A percentile compares a stretch with the other conserved stretches of the same genome.
Evolutionary conservation across 2,888 invertebrate genomes (phyloP).

Genomic region (Cataglyphis livida): DNA sequence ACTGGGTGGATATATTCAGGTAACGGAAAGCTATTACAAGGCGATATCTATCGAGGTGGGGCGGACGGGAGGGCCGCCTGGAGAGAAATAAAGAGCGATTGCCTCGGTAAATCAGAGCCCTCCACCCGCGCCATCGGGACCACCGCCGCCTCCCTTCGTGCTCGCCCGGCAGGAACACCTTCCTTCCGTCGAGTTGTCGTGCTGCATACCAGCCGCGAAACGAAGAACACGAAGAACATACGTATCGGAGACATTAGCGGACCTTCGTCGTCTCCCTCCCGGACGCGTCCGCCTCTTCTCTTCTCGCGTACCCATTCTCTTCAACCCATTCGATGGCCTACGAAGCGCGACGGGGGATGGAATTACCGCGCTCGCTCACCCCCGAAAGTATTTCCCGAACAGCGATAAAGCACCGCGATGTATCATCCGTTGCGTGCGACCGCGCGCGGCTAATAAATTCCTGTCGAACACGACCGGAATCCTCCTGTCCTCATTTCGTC

Average conservation of each 20-base stretch:
- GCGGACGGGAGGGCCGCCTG: conserved; percentile 84
- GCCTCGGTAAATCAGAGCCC: conserved; percentile 85
- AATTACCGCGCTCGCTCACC: conserved; percentile 66
- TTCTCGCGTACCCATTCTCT: conserved; percentile 50
- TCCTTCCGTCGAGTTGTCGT: conserved; percentile 66
- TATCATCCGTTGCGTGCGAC: conserved; percentile 71
- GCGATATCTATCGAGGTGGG: conserved; percentile 85
- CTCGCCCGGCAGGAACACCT: conserved; percentile 62
- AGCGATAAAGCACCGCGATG: conserved; percentile 74
- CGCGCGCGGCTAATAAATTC: conserved; percentile 69
- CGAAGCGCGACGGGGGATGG: conserved; percentile 56
- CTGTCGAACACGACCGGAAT: conserved; percentile 71
- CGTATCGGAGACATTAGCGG: conserved; percentile 84
- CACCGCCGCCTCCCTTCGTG: conserved; percentile 64
- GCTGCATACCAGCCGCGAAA: conserved; percentile 74
- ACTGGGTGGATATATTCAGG: conserved; percentile 82
- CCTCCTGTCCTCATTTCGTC: conserved; percentile 70
- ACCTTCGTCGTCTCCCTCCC: conserved; percentile 67
- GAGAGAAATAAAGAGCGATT: conserved; percentile 86
- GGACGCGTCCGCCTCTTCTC: conserved; percentile 46
- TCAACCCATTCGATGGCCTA: conserved; percentile 70
- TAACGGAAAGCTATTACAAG: conserved; percentile 86
- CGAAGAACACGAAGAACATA: conserved; percentile 82
- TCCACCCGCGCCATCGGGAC: conserved; percentile 63
- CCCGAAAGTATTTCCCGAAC: conserved; percentile 72